Evolutionary conservation across 2,888 invertebrate genomes (phyloP), one percentile per base, ranked within the genome.

Genomic region (Spodoptera picta): DNA sequence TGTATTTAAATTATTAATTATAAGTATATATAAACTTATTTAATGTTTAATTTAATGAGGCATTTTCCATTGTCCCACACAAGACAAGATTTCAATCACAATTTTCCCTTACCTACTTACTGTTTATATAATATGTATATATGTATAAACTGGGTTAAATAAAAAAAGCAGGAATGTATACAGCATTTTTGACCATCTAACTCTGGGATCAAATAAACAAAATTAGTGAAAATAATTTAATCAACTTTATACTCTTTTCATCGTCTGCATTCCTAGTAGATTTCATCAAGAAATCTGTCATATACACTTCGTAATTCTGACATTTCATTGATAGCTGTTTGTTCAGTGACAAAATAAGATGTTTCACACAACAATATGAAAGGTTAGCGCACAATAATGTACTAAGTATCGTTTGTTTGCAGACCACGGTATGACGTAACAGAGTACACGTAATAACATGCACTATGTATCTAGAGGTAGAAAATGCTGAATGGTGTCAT

Each of bases 361-460:
- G 50, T 73, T 60, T 60, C 60, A 60, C 58, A 70, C 50, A 47
- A 53, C 55, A 55, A 10, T 43, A 36, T 19, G 10, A 61, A 67
- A 69, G 69, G 60, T 60, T 55, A 72, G 41, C 3, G 9, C 41
- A 49, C 45, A 71, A 65, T 54, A 65, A 52, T 66, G 9, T 42
- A 50, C 46, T 11, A 7, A 66, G 9, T 31, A 31, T 52, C 24
- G 52, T 61, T 46, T 73, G 52, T 60, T 53, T 56, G 67, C 60
- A 44, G 48, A 53, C 44, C 31, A 60, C n/a, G 11, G 45, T 43
- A 56, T 70, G 61, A 68, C 53, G 53, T 70, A 67, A 66, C 19
- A 43, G 41, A 24, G 4, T 31, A 50, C 57, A 41, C 56, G 68
- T 61, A 53, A 60, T 61, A 73, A 36, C 49, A 73, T 72, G 61